Conservation (phyloP, 2,797 vertebrate species). For the Nyctalus aviator region DNA sequence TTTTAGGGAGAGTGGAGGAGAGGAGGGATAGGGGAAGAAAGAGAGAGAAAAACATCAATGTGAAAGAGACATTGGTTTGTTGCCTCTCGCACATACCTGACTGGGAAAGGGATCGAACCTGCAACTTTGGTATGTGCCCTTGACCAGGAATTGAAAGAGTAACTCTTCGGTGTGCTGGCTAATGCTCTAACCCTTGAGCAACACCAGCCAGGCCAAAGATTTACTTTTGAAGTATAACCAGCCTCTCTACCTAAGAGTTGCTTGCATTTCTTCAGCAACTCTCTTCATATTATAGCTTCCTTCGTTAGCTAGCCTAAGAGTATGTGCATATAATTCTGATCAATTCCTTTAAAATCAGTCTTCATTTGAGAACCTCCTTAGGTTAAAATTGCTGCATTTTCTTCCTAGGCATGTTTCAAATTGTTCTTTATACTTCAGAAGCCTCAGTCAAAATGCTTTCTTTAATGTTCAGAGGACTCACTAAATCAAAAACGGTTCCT, state of each 20-base stretch:
- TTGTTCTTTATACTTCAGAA: constrained; percentile 32
- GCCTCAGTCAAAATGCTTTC: not conserved
- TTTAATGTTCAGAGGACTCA: constrained; percentile 53
- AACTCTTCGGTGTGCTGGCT: too few relatives aligned
- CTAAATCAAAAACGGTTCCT: constrained; percentile 57
- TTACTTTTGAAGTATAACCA: constrained; percentile 33
- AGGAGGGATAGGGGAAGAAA: too few relatives aligned
- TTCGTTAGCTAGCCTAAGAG: constrained; percentile 28
- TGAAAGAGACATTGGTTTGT: too few relatives aligned
- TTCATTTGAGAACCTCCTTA: constrained; percentile 58
- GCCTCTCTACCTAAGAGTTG: constrained; percentile 43
- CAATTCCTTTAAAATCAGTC: constrained; percentile 50
- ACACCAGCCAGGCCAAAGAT: not conserved
- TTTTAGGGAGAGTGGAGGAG: too few relatives aligned
- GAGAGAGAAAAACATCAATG: too few relatives aligned
- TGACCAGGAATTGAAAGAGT: too few relatives aligned
- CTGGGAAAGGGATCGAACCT: too few relatives aligned
- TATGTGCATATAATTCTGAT: not conserved
- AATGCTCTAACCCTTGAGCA: too few relatives aligned
- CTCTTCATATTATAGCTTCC: constrained; percentile 35
- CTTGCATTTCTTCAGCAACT: constrained; percentile 32
- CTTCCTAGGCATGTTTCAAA: constrained; percentile 48
- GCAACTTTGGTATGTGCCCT: too few relatives aligned
- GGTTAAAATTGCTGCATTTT: constrained; percentile 44
- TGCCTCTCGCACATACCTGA: too few relatives aligned